These are phyloP conservation scores for human DNA, from an alignment of 2,113 vertebrate genomes.

Conservation along the genomic window DNA sequence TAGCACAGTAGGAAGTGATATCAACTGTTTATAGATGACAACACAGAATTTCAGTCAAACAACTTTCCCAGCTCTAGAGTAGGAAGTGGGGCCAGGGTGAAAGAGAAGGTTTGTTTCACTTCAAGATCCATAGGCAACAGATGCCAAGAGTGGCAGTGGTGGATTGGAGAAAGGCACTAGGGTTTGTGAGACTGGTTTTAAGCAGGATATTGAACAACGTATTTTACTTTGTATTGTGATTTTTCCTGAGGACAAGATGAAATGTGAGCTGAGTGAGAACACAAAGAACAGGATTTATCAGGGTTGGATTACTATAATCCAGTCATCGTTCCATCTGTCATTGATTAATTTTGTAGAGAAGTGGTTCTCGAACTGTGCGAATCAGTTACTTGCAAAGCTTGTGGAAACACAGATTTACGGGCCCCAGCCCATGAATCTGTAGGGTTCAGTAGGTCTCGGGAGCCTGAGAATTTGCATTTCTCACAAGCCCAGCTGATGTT, in stretches of 20 bases:
- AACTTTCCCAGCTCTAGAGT: fast-evolving
- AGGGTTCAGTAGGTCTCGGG: neutral
- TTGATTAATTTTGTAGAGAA: neutral
- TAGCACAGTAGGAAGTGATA: fast-evolving
- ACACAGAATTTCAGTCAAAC: neutral
- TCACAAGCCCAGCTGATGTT: neutral
- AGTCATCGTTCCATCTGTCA: neutral
- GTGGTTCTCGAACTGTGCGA: fast-evolving
- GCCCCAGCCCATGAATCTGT: neutral
- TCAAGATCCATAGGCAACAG: fast-evolving
- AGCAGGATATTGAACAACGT: neutral
- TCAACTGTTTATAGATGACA: neutral
- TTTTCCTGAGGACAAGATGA: neutral
- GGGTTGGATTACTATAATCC: neutral
- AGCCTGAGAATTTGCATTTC: neutral
- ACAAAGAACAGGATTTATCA: neutral
- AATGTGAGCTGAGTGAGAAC: neutral
- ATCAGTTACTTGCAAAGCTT: neutral
- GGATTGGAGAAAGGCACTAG: neutral
- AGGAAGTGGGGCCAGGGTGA: fast-evolving
- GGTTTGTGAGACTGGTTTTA: neutral
- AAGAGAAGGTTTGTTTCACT: neutral
- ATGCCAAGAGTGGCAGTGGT: neutral
- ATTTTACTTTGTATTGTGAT: neutral
- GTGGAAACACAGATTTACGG: neutral